Percentiles rank a stretch among this genome's conserved stretches.
These are phyloP conservation scores for Oceanodroma leucorhoa DNA, from an alignment of 2,797 vertebrate species.

Conservation along the genomic window DNA sequence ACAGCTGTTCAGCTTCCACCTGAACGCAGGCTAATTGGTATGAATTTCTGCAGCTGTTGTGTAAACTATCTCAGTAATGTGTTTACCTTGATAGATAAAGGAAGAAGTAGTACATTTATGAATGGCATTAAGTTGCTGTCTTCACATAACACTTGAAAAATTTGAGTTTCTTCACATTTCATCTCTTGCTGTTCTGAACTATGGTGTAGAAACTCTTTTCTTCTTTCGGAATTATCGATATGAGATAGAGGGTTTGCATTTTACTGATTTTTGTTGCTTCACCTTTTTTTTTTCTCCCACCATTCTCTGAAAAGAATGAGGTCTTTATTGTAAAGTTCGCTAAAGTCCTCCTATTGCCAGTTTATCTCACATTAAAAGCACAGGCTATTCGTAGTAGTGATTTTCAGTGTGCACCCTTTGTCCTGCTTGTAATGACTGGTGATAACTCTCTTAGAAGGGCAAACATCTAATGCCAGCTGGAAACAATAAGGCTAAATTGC, in stretches of 20 bases:
- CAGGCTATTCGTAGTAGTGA: not conserved
- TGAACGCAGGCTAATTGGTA: conserved; percentile 88
- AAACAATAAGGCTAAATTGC: not conserved
- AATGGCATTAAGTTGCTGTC: not conserved
- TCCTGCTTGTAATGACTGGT: not conserved
- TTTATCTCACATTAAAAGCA: not conserved
- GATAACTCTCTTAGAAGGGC: not conserved
- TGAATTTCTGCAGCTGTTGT: conserved; percentile 39
- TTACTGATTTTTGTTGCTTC: not conserved
- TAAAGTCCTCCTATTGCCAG: not conserved
- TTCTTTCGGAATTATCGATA: not conserved
- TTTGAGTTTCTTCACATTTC: not conserved
- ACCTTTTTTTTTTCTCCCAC: not conserved
- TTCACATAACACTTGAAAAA: not conserved
- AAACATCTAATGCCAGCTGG: not conserved
- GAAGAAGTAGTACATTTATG: not conserved
- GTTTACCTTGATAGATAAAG: not conserved
- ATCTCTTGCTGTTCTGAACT: not conserved
- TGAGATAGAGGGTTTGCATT: not conserved
- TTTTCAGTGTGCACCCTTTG: not conserved
- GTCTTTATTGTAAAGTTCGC: not conserved
- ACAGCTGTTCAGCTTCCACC: conserved; percentile 89
- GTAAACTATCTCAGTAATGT: not conserved
- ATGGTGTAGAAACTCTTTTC: not conserved
- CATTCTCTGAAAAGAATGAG: not conserved